Base-by-base conservation (phyloP, 64 coral and sea anemone genomes). In the Pachyseris speciosa region DNA sequence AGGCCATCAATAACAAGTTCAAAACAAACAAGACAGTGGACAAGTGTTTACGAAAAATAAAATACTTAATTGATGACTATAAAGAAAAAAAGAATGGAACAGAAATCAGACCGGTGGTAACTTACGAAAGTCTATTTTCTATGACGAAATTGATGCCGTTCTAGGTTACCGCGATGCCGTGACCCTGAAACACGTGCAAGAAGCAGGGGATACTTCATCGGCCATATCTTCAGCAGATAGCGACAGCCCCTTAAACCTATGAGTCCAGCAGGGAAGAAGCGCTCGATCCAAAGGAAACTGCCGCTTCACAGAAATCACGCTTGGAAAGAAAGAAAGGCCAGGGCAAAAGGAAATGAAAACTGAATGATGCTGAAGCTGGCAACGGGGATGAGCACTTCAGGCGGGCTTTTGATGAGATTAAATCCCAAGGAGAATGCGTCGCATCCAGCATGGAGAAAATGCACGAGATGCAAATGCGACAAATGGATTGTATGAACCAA, bases 291-390 rank as follows among this genome's bases (percentile, higher is more conserved):
- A 91, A 83, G 51, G 76, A 78, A 48, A 52, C 34, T 19, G 88
- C 76, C 12, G 53, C 53, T 16, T 16, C 53, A 59, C 53, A 13
- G 53, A 59, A 59, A 59, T 59, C 53, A 20, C 53, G 53, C 53
- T 59, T 59, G 53, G 53, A 59, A 91, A 78, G 11, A 80, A 43
- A 51, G 64, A 83, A 41, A 91, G 78, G 75, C 88, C 88, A 57
- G 55, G 27, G 32, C 88, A 58, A 58, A 58, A 58, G 53, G 53
- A 58, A 58, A 58, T 15, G 53, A 2, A 58, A 58, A 58, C 7
- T 58, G 53, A 58, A 58, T 15, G 53, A 58, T 58, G 53, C 7
- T 58, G 53, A 58, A 58, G 53, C 4, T 58, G 53, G 53, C 6
- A 2, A 58, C 53, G 53, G 53, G 53, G 53, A 58, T 2, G 53